Evolutionary conservation across 1,140 invertebrate species (phyloP), one percentile per base, ranked within the genome.

Genomic region (Gryllus bimaculatus): DNA sequence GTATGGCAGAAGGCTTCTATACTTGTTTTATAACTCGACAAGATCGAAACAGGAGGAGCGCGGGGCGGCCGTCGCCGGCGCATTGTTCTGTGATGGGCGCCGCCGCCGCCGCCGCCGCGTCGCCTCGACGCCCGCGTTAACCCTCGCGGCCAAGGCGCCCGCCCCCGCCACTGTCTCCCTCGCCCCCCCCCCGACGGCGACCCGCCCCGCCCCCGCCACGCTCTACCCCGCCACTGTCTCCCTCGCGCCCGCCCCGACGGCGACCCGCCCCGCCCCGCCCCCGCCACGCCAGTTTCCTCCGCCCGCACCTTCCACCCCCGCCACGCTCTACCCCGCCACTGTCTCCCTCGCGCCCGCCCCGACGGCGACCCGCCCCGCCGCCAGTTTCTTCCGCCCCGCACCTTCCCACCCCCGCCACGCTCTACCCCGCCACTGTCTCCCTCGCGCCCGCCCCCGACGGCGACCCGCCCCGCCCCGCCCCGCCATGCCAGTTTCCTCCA

Each of bases 21-120:
- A 77, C 79, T 79, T 79, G 79, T 79, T 79, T 73, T 79, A 77
- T 77, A 77, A 79, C 79, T 79, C 79, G 48, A 48, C 48, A 77
- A 77, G 75, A 77, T 77, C 79, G 78, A 21, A 74, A 48, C 47
- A 75, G 48, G 47, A 73, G 79, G 73, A 47, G 48, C n/a, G 48
- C 8, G 48, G 47, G 76, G 39, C 47, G 7, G 76, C 76, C 48
- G 76, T 18, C 48, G 75, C 39, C 76, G 47, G 73, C 73, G 74
- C 26, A 76, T 76, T 76, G 75, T 76, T 76, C 75, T 76, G n/a
- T 75, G 26, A 76, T 76, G 75, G 39, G 48, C 47, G 76, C 76
- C 76, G 48, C 48, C 47, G 48, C 76, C 48, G 26, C 39, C 12
- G 48, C n/a, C n/a, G n/a, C 75, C 15, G 75, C 47, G 39, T 47